Conservation (phyloP, 2,113 vertebrate genomes). For the Protobothrops mucrosquamatus region DNA sequence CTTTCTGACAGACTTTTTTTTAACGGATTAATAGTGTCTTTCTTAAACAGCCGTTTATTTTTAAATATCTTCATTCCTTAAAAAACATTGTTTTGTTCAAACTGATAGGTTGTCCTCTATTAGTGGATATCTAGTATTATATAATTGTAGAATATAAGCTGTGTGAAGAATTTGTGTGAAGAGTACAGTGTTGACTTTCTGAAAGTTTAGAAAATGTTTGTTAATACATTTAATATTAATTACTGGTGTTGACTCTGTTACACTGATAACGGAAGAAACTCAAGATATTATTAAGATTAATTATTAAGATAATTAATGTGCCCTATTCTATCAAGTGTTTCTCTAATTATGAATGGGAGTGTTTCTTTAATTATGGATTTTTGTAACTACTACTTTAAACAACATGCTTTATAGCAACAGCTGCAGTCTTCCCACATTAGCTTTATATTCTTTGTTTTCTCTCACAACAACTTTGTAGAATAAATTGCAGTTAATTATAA, state of each 20-base stretch:
- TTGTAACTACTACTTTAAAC: background rate
- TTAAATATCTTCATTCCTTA: background rate
- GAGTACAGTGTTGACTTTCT: background rate
- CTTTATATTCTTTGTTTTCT: background rate
- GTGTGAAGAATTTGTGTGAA: background rate
- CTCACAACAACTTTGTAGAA: background rate
- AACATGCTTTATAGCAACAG: background rate
- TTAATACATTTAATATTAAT: background rate
- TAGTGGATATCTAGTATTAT: background rate
- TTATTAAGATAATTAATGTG: background rate
- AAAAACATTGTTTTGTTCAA: background rate
- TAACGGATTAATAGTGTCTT: background rate
- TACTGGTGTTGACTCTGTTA: background rate
- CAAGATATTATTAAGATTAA: background rate
- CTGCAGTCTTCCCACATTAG: background rate
- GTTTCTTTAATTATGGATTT: background rate
- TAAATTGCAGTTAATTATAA: background rate
- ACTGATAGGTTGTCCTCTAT: background rate
- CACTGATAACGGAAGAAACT: background rate
- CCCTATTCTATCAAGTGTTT: background rate
- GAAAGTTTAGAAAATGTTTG: background rate
- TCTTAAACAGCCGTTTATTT: background rate
- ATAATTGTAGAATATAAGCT: background rate
- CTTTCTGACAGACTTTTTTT: background rate
- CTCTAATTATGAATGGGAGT: background rate